Conservation (phyloP, 2,888 invertebrate species). For the Cybosia mesomella region DNA sequence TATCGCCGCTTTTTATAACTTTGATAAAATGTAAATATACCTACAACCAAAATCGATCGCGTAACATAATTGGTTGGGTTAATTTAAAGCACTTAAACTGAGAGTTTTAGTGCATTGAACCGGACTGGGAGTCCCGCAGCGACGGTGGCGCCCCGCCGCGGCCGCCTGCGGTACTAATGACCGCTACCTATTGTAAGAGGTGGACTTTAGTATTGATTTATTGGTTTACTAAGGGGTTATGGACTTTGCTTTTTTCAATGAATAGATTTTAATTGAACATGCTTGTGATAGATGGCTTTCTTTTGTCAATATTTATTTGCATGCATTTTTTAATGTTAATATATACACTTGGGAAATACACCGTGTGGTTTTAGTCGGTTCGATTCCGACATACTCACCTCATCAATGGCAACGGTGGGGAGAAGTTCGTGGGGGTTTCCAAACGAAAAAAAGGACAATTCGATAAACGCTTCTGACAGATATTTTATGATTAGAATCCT, state of each 20-base stretch:
- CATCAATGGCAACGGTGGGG: no score
- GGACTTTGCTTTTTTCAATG: not conserved
- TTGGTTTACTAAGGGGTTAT: slow-evolving; percentile 9
- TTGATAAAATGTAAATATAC: not conserved
- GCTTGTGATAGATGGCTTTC: not conserved
- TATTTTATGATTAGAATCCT: not conserved
- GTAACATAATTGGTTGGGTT: slow-evolving; percentile 35
- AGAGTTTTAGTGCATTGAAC: slow-evolving; percentile 49
- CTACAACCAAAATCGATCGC: slow-evolving; percentile 19
- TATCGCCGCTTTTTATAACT: no score
- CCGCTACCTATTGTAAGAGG: slow-evolving; percentile 50
- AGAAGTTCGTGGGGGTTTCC: no score
- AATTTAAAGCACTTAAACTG: slow-evolving; percentile 53
- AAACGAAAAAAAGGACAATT: no score
- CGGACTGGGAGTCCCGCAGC: slow-evolving; percentile 35
- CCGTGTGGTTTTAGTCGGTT: no score
- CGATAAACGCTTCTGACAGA: not conserved
- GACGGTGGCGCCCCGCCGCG: slow-evolving; percentile 34
- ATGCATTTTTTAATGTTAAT: not conserved
- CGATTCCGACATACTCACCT: no score
- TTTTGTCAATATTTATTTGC: not conserved
- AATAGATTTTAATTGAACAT: slow-evolving; percentile 2
- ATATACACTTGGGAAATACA: no score
- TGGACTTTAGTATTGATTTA: slow-evolving; percentile 34
- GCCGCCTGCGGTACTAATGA: slow-evolving; percentile 47